These are phyloP conservation scores for Pogonocichla stellata DNA, from an alignment of 2,113 vertebrate genomes.

Conservation along the genomic window DNA sequence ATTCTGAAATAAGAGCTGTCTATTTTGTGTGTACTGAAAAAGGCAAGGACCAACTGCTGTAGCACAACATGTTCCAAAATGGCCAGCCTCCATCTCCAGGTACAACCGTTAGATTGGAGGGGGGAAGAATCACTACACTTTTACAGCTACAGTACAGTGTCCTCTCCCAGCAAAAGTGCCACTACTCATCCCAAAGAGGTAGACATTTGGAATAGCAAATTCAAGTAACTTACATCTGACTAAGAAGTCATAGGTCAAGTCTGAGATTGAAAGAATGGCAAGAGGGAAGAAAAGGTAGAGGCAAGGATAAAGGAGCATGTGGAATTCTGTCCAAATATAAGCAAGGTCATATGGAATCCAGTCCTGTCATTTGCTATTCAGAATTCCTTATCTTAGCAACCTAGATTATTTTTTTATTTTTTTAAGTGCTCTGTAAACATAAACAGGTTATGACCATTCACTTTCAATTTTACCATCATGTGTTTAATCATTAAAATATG, in stretches of 20 bases:
- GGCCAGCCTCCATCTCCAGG: not conserved
- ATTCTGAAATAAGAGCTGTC: not conserved
- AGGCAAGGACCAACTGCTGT: not conserved
- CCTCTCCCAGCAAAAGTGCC: not conserved
- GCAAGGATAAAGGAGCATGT: not conserved
- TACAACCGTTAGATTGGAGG: not conserved
- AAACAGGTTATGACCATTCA: not conserved
- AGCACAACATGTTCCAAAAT: not conserved
- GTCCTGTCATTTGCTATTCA: not conserved
- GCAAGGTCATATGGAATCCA: not conserved
- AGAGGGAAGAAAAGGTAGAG: not conserved
- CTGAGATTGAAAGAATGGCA: not conserved
- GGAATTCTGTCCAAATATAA: not conserved
- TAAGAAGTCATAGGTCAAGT: not conserved
- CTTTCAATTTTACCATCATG: not conserved
- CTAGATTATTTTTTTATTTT: not conserved
- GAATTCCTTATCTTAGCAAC: not conserved
- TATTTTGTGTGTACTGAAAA: not conserved
- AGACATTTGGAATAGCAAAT: not conserved
- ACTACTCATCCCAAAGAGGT: not conserved
- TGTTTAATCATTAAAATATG: not conserved
- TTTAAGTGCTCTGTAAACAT: not conserved
- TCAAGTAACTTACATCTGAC: not conserved
- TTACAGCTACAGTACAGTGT: not conserved
- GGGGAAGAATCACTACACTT: not conserved